phyloP scores from a whole-genome alignment of 1,140 invertebrate species.

The Metopolophium dirhodum region DNA sequence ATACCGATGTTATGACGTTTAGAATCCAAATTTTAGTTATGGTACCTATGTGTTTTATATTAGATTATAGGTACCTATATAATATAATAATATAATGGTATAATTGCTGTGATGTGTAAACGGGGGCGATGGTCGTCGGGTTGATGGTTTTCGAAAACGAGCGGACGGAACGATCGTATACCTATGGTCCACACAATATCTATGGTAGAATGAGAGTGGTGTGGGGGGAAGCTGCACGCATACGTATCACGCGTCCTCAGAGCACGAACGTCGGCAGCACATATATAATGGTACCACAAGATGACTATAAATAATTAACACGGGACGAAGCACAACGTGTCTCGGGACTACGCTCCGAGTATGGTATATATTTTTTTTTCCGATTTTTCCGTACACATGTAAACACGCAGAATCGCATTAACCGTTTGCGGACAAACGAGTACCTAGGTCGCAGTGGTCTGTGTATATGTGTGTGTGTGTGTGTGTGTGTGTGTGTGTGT shows the following conservation, averaged over 20 bases:
- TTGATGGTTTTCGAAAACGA: not conserved
- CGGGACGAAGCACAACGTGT: constrained; percentile 5
- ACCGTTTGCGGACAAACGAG: not conserved
- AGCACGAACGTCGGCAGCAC: constrained; percentile 2
- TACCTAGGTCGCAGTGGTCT: not conserved
- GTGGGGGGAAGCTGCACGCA: not conserved
- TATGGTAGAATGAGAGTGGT: not conserved
- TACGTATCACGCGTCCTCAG: not conserved
- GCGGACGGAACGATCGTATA: not conserved
- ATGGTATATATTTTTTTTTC: constrained; percentile 13
- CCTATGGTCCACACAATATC: not conserved
- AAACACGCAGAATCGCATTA: constrained; percentile 8
- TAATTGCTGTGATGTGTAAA: not conserved
- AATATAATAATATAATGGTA: too few relatives aligned
- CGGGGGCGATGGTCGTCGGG: not conserved
- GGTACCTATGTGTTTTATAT: too few relatives aligned
- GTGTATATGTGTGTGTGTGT: too few relatives aligned
- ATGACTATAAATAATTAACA: constrained; percentile 18
- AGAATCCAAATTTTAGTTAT: too few relatives aligned
- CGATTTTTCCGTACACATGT: not conserved
- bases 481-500: not conserved
- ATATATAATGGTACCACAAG: not conserved
- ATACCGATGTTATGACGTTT: too few relatives aligned
- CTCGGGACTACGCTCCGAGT: not conserved
- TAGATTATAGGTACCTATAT: too few relatives aligned